phyloP scores from a whole-genome alignment of 2,888 invertebrate species.

The Drosophila gaucha region DNA sequence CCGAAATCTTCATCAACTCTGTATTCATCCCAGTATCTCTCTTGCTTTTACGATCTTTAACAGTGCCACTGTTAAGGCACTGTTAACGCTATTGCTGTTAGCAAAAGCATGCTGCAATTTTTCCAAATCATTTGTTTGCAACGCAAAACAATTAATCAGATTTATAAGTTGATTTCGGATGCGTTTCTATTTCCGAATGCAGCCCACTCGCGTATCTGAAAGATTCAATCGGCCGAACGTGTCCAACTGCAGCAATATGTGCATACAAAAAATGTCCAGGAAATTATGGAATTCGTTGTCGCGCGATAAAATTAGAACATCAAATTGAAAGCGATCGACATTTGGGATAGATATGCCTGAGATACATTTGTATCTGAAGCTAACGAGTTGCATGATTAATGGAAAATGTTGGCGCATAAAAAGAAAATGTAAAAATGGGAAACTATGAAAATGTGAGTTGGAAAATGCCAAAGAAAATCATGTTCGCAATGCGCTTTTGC shows the following conservation, averaged over 20 bases:
- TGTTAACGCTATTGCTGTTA: background rate
- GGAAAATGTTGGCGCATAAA: conserved; percentile 26
- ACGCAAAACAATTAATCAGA: conserved; percentile 9
- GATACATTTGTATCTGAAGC: conserved; percentile 13
- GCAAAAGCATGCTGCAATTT: no score
- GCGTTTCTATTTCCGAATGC: conserved; percentile 19
- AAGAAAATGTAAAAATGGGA: conserved; percentile 13
- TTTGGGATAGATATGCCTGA: conserved; percentile 5
- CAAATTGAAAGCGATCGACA: conserved; percentile 26
- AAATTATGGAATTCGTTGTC: conserved; percentile 65
- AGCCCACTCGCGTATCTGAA: conserved; percentile 5
- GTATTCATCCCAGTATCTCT: no score
- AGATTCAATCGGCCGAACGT: conserved; percentile 24
- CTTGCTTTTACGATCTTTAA: no score
- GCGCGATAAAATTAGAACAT: conserved; percentile 35
- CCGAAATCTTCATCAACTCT: no score
- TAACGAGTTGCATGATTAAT: conserved; percentile 62
- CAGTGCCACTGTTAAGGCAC: background rate
- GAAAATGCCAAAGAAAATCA: conserved; percentile 11
- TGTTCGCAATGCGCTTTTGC: conserved; percentile 38
- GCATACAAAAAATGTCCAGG: conserved; percentile 26
- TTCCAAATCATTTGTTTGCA: conserved; percentile 1
- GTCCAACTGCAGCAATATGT: conserved; percentile 7
- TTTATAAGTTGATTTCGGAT: conserved; percentile 3
- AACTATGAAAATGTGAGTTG: conserved; percentile 1